Evolutionary conservation across 2,113 vertebrate genomes (phyloP), one percentile per base, ranked within the genome.

Genomic region (Speoplatyrhinus poulsoni): DNA sequence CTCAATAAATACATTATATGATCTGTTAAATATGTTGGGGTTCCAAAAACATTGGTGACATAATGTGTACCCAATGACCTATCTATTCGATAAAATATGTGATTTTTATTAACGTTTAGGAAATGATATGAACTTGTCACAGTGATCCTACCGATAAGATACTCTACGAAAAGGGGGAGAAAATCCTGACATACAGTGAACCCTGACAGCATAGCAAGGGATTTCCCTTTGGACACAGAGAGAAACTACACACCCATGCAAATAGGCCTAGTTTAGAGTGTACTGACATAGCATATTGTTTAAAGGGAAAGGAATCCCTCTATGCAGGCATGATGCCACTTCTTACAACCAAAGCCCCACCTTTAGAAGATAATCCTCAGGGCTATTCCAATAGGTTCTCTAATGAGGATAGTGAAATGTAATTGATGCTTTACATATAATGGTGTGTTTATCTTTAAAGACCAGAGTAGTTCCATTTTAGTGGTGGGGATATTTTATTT

Each of bases 281-380:
- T 79, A 84, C 84, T 87, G 85, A 87, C 88, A 86, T 60, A 76
- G 84, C 85, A 89, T 73, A 82, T 77, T 82, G 84, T 82, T 85
- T 73, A 81, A 85, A 89, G 83, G 76, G 79, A 85, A 83, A 82
- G 81, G 80, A 86, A 82, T 82, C 79, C 83, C 77, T 83, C 69
- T 70, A 69, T 73, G 72, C 54, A 65, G 47, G 67, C 71, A 83
- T 67, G 80, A 78, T 65, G 79, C 68, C 79, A 77, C 71, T 80
- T 74, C 85, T 83, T 83, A 76, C 67, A 79, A 84, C 26, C 77
- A 84, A 66, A 89, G 82, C 83, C 84, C 70, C 66, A 54, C 10
- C 17, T 71, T 84, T 80, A 84, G 68, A 78, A 82, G 36, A 81
- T 2, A 46, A 65, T 36, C 82, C 64, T 52, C 11, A 3, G 58